These are phyloP conservation scores for Endomychus coccineus DNA, from an alignment of 2,888 invertebrate species.

Conservation along the genomic window DNA sequence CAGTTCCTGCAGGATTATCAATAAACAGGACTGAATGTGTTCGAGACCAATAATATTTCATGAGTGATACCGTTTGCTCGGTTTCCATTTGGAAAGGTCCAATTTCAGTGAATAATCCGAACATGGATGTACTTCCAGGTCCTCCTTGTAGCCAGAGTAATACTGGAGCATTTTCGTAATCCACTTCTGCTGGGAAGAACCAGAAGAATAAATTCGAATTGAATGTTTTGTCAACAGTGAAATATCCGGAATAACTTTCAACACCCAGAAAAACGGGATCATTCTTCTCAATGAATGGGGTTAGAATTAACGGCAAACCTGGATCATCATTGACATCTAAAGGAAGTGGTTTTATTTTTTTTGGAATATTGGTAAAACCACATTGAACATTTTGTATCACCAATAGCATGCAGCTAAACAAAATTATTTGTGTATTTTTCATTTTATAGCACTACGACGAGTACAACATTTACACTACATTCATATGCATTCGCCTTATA, in stretches of 20 bases:
- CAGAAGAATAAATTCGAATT: conserved; percentile 80
- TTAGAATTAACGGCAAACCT: conserved; percentile 50
- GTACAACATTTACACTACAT: too few relatives aligned
- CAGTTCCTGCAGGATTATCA: conserved; percentile 90
- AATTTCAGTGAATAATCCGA: conserved; percentile 71
- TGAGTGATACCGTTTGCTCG: too few relatives aligned
- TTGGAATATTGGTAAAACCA: too few relatives aligned
- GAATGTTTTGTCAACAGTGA: conserved; percentile 66
- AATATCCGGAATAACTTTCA: conserved; percentile 63
- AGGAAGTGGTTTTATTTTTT: background rate
- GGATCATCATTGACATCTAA: background rate
- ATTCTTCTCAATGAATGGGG: conserved; percentile 57
- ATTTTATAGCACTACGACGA: too few relatives aligned
- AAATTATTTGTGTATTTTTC: too few relatives aligned
- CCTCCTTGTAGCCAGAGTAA: conserved; percentile 76
- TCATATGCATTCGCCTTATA: too few relatives aligned
- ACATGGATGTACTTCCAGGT: conserved; percentile 67
- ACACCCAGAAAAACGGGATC: conserved; percentile 49
- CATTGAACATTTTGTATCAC: too few relatives aligned
- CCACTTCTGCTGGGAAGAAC: conserved; percentile 61
- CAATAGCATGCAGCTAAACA: too few relatives aligned
- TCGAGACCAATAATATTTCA: conserved; percentile 71
- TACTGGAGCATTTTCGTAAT: conserved; percentile 53
- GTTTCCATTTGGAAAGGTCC: conserved; percentile 49
- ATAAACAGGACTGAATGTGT: conserved; percentile 78